Base-by-base conservation (phyloP, 2,888 invertebrate species). In the Timema podura region DNA sequence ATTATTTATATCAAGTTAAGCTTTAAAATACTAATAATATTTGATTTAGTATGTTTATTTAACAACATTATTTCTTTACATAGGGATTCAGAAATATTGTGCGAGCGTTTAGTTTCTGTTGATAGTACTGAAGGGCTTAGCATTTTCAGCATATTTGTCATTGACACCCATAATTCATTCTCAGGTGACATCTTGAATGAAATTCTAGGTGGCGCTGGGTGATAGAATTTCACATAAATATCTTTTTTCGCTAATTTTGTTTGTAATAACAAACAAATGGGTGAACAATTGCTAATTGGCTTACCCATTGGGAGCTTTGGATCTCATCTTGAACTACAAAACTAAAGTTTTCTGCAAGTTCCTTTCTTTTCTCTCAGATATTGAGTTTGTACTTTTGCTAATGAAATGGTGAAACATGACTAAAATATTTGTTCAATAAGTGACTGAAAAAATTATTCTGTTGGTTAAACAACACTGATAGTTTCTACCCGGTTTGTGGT, bases 271-370 rank as follows among this genome's bases (percentile, higher is more conserved):
- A 54, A 2, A 54, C 54, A 54, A 54, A 54, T 54, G 54, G 54
- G 54, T 54, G 54, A 54, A 54, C 54, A 54, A 16, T 54, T 3
- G 54, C 54, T 54, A 5, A 11, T 8, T 6, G 2, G 16, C 6
- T 54, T 54, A 54, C 54, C 13, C 54, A 54, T 2, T 54, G 6
- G 54, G 3, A 54, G 54, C 54, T 54, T 16, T 54, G 13, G 11
- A 54, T 54, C 54, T 54, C 54, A 10, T 54, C 54, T 54, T 54
- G 54, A 7, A 54, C n/a, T 10, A 54, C 54, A 54, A 54, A 54
- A 54, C 7, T 54, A 54, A 54, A 54, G 10, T 54, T 54, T 54
- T 54, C 54, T 54, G 54, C 54, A 54, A 54, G 16, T 8, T 54
- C 54, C 9, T 13, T 54, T 1, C 3, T 13, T 13, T 16, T 54